Evolutionary conservation across 1,140 invertebrate species (phyloP), one percentile per base, ranked within the genome.

Genomic region (Grapholita molesta): DNA sequence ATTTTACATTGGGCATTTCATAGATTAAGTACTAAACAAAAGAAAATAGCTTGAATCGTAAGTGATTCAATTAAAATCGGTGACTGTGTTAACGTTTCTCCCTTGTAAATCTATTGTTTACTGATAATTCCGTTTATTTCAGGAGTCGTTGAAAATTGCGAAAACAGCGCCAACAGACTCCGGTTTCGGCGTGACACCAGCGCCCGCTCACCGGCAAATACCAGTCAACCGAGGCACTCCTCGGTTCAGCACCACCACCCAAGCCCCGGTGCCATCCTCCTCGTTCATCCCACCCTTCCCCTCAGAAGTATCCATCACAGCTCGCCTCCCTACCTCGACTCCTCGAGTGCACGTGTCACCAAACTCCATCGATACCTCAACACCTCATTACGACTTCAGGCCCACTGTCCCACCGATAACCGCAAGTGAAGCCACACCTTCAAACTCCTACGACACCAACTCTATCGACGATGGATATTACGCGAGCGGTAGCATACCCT

Each of bases 141-240:
- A 95, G 79, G 94, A 95, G 38, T 95, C 95, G 18, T 90, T 96
- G 0, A 93, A 94, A 70, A 92, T 94, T 57, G 94, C 95, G n/a
- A 96, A 96, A 82, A 93, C 94, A 23, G 93, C 93, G 3, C 94
- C 95, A 1, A 93, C 95, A 0, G 94, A 94, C 72, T 93, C 93
- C 67, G 95, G 95, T 35, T 93, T 93, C 38, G 85, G 95, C n/a
- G 90, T 93, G 0, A 92, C 93, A 68, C 94, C 83, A 52, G 84
- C 80, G 15, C 81, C 84, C 35, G 75, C 80, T 23, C 67, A 23
- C 21, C 25, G 25, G 18, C 70, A 15, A 67, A 71, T 80, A 25
- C 69, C 78, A 42, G 75, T 71, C 11, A 74, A 82, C 12, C 83
- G 88, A 32, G 83, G 76, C 12, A 78, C 81, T 0, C 79, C 78